Percentiles rank a stretch among this genome's conserved stretches.
Evolutionary conservation across 2,797 vertebrate species (phyloP).

Genomic region (Hoplostethus mediterraneus): DNA sequence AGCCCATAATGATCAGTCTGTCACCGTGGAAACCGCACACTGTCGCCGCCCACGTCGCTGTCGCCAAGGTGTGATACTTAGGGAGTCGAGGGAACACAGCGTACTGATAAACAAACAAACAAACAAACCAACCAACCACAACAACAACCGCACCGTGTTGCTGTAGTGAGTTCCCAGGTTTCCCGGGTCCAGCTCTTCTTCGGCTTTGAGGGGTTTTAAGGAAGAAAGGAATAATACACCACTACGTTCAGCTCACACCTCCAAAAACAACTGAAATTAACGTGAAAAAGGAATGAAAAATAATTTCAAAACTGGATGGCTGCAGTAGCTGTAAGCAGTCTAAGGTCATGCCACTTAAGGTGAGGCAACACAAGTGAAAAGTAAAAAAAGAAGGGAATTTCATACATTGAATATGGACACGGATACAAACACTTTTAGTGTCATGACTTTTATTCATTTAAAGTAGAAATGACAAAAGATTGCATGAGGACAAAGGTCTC

Average conservation of each 20-base stretch:
- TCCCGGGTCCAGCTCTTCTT: neutral
- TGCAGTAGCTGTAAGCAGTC: too few species aligned
- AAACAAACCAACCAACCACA: neutral
- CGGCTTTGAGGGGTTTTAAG: neutral
- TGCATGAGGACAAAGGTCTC: too few species aligned
- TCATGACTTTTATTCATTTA: too few species aligned
- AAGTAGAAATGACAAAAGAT: too few species aligned
- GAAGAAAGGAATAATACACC: neutral
- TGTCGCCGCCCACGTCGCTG: constrained; percentile 34
- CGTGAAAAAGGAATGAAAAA: too few species aligned
- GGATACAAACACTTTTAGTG: too few species aligned
- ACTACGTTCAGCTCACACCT: neutral
- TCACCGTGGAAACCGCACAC: constrained; percentile 67
- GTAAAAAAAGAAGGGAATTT: too few species aligned
- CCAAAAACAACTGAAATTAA: too few species aligned
- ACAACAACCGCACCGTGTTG: neutral
- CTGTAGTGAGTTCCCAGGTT: neutral
- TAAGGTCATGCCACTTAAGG: too few species aligned
- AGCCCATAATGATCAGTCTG: constrained; percentile 73
- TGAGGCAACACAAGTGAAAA: too few species aligned
- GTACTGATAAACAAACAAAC: constrained; percentile 43
- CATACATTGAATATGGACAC: too few species aligned
- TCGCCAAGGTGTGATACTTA: constrained; percentile 56
- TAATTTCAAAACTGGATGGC: too few species aligned
- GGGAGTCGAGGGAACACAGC: constrained; percentile 35